A percentile compares a stretch with the other conserved stretches of the same genome.
Evolutionary conservation across 1,140 invertebrate genomes (phyloP).

Genomic region (Bombus pyrosoma): DNA sequence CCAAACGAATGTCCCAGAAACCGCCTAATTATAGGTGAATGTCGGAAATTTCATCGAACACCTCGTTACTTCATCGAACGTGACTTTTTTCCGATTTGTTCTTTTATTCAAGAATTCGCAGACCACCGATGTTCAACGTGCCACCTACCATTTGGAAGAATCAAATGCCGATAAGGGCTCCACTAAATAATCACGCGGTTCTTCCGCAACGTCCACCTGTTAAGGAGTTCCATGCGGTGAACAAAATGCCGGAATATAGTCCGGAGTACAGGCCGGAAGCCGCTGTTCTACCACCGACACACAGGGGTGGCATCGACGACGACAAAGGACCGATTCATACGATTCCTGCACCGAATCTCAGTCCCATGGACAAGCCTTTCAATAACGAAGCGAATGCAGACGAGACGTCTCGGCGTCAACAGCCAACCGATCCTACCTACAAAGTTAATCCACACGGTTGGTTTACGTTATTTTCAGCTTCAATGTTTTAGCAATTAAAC

Average conservation of each 20-base stretch:
- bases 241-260: constrained; percentile 73
- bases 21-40: constrained; percentile 74
- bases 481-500: neutral
- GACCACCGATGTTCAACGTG: constrained; percentile 72
- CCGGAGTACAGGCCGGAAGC: constrained; percentile 73
- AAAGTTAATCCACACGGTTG: constrained; percentile 60
- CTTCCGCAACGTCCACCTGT: constrained; percentile 64
- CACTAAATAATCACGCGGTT: constrained; percentile 63
- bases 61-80: neutral
- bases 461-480: neutral
- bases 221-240: constrained; percentile 74
- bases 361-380: constrained; percentile 75
- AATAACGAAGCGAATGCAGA: constrained; percentile 54
- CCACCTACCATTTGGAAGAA: constrained; percentile 71
- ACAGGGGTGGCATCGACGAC: constrained; percentile 76
- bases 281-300: constrained; percentile 63
- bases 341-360: constrained; percentile 91
- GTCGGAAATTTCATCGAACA: neutral
- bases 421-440: constrained; percentile 50
- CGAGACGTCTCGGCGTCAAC: constrained; percentile 46
- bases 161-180: constrained; percentile 66
- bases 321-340: constrained; percentile 90
- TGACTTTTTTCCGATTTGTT: neutral
- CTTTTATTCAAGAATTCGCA: constrained; percentile 61
- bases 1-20: constrained; percentile 71